Evolutionary conservation across 2,113 vertebrate genomes (phyloP).

Genomic region (Pelusios castaneus): DNA sequence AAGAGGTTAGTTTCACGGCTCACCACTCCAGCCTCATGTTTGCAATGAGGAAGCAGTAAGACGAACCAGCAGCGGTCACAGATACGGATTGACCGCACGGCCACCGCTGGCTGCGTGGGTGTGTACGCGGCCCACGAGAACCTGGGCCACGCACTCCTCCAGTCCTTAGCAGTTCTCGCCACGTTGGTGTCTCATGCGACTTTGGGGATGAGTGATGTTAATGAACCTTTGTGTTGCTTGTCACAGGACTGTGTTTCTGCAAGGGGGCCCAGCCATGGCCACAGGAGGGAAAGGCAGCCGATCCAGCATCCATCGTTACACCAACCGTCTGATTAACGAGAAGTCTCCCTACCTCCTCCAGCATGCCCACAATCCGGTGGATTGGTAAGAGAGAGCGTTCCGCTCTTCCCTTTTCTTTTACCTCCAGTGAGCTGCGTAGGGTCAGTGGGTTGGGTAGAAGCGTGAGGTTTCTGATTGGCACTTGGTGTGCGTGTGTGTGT

Average conservation of each 20-base stretch:
- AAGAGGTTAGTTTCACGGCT: neutral
- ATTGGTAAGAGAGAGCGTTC: conserved; percentile 85
- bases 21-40: neutral
- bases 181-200: neutral
- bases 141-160: neutral
- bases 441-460: neutral
- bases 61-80: neutral
- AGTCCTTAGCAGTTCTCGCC: neutral
- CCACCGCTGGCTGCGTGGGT: neutral
- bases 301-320: neutral
- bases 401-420: neutral
- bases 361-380: conserved; percentile 94
- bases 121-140: rapidly evolving
- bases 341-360: conserved; percentile 92
- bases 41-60: neutral
- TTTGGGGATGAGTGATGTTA: neutral
- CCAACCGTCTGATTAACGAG: conserved; percentile 87
- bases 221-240: neutral
- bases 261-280: conserved; percentile 79
- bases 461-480: neutral
- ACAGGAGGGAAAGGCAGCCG: conserved; percentile 69
- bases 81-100: neutral
- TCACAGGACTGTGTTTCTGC: conserved; percentile 60
- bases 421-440: neutral
- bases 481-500: no score